Base-by-base conservation (phyloP, 2,888 invertebrate genomes). In the Tachina fera region DNA sequence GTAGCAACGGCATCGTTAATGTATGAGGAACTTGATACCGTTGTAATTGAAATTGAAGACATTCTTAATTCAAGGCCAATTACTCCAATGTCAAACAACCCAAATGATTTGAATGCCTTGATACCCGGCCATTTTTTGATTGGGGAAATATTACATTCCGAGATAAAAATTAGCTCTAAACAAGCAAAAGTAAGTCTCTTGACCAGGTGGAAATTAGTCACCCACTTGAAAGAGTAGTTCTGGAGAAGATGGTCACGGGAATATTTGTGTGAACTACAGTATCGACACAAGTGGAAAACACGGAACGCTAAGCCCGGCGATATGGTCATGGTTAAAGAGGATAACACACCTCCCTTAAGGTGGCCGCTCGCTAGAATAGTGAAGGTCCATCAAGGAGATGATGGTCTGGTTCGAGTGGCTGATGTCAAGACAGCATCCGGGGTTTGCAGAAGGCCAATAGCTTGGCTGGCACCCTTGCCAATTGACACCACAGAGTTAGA, bases 51-150 rank as follows among this genome's bases (percentile, higher is more conserved):
- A 49, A 71, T 71, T 16, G 68, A 67, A 47, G 45, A n/a, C 9
- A 60, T 67, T 16, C 58, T 77, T 9, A 68, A 77, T 53, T 68
- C 22, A 14, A 10, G 51, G 13, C 49, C 60, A 56, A 49, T 78
- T 4, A 56, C 19, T n/a, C 68, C 68, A 58, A 45, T 76, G 41
- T 58, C 68, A n/a, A 19, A 60, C 22, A 43, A 67, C 13, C 58
- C 68, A 56, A 43, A 68, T 58, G 77, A 47, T 19, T 43, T 77
- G 19, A 77, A 68, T 47, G 77, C 58, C 14, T 43, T 77, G 19
- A 77, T 68, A 5, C 68, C 77, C 9, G 77, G 68, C 5, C 77
- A 58, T n/a, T 58, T 77, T 41, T 13, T 77, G 9, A 22, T 67
- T 43, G 77, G 68, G 9, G 56, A 16, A 13, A 56, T 68, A 19